Conservation (phyloP, 2,888 invertebrate genomes). For the Serripes groenlandicus region DNA sequence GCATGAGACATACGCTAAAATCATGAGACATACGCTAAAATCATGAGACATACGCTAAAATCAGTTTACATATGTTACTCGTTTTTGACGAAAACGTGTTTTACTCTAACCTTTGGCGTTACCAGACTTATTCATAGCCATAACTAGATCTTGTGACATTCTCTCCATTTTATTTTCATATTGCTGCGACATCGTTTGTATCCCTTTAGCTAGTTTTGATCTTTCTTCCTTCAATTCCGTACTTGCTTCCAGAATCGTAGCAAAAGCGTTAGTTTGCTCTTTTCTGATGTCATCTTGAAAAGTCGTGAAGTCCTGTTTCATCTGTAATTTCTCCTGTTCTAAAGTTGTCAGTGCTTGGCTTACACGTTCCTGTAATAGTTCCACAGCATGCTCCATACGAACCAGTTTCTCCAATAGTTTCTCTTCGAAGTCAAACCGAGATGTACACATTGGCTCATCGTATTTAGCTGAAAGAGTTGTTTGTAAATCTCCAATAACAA, state of each 20-base stretch:
- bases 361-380: neutral
- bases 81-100: no score
- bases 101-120: no score
- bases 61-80: no score
- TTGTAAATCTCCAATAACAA: no score
- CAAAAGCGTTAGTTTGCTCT: neutral
- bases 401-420: neutral
- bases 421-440: neutral
- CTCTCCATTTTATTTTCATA: neutral
- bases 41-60: no score
- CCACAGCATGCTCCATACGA: slow-evolving; percentile 4
- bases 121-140: neutral
- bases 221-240: no score
- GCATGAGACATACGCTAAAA: no score
- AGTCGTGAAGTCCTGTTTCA: no score
- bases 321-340: no score
- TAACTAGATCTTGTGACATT: neutral
- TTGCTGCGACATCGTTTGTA: neutral
- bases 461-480: no score
- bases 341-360: neutral
- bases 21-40: no score
- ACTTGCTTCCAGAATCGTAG: neutral
- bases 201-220: neutral
- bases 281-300: no score
- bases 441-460: neutral